These are phyloP conservation scores for Camponotus vicinus DNA, from an alignment of 1,140 invertebrate genomes.

Conservation along the genomic window DNA sequence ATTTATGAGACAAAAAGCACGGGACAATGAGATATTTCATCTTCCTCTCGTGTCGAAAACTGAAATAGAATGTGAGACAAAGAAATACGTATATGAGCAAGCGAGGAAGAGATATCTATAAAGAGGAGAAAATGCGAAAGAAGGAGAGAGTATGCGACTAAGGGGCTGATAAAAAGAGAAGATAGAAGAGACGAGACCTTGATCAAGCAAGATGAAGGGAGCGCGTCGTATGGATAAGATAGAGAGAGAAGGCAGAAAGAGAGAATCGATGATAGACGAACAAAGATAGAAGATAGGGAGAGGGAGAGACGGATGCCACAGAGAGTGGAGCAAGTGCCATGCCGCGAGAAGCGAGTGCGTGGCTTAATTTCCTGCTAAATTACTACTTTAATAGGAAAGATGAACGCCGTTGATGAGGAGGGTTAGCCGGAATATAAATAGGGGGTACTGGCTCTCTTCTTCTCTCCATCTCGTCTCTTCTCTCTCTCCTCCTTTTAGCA, in stretches of 20 bases:
- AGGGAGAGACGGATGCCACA: constrained; percentile 61
- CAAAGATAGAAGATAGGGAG: constrained; percentile 47
- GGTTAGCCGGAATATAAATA: constrained; percentile 86
- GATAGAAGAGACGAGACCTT: constrained; percentile 18
- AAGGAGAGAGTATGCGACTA: constrained; percentile 34
- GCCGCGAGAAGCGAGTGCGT: constrained; percentile 82
- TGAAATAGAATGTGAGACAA: constrained; percentile 59
- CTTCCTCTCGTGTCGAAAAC: constrained; percentile 57
- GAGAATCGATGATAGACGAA: constrained; percentile 62
- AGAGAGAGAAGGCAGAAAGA: constrained; percentile 33
- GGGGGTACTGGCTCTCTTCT: constrained; percentile 77
- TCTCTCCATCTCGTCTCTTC: constrained; percentile 66
- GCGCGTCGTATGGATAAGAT: constrained; percentile 9
- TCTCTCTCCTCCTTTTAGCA: constrained; percentile 42
- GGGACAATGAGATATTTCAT: constrained; percentile 72
- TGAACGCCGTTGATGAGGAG: constrained; percentile 86
- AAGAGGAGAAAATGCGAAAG: constrained; percentile 44
- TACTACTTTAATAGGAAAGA: constrained; percentile 87
- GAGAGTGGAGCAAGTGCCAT: constrained; percentile 75
- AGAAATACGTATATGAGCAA: constrained; percentile 27
- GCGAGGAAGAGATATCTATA: constrained; percentile 28
- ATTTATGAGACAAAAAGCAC: constrained; percentile 76
- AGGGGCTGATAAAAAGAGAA: constrained; percentile 42
- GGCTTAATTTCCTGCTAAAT: constrained; percentile 87
- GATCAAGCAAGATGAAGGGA: constrained; percentile 44